Evolutionary conservation across 2,113 vertebrate species (phyloP).

Genomic region (Ctenodactylus gundi): DNA sequence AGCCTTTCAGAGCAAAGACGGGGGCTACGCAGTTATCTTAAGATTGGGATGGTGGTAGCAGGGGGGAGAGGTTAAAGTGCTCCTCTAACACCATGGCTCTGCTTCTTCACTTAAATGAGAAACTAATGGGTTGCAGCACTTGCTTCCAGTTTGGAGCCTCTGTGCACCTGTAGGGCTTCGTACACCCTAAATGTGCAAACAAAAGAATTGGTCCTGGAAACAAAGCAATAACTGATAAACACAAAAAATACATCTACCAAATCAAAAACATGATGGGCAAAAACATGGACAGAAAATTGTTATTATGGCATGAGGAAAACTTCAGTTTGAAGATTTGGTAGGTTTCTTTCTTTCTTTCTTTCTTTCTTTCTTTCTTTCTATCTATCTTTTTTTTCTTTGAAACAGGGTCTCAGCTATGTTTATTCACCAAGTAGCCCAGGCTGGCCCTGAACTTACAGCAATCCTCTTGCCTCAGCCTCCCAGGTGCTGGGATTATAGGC

Average conservation of each 20-base stretch:
- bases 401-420: too few relatives aligned
- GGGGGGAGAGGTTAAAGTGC: accelerated
- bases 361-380: too few relatives aligned
- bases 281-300: too few relatives aligned
- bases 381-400: too few relatives aligned
- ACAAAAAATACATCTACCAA: background rate
- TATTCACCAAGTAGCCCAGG: too few relatives aligned
- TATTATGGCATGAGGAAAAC: background rate
- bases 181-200: conserved; percentile 5
- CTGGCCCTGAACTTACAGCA: too few relatives aligned
- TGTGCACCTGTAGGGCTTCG: background rate
- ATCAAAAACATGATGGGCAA: too few relatives aligned
- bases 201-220: background rate
- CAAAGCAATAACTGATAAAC: background rate
- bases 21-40: background rate
- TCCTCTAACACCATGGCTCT: background rate
- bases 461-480: too few relatives aligned
- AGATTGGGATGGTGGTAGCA: background rate
- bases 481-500: too few relatives aligned
- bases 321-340: background rate
- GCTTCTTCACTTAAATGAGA: background rate
- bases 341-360: too few relatives aligned
- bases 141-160: background rate
- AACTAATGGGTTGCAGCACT: background rate
- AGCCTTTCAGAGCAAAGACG: background rate